phyloP scores from a whole-genome alignment of 1,140 invertebrate genomes.

The silkworm (Bombyx mori) region DNA sequence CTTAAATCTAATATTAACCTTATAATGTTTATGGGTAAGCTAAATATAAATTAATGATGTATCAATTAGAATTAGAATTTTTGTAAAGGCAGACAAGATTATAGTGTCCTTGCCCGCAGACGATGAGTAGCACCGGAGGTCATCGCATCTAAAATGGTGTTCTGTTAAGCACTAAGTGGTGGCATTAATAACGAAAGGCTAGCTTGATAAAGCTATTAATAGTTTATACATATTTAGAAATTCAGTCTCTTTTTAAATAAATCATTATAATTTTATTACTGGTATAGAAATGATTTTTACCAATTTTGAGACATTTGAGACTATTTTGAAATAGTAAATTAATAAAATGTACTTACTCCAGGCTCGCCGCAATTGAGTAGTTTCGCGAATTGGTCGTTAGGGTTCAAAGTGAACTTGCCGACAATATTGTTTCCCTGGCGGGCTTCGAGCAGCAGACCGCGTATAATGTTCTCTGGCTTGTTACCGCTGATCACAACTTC shows the following conservation, averaged over 20 bases:
- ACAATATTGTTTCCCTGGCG: conserved; percentile 56
- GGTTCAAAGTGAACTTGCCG: conserved; percentile 56
- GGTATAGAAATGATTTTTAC: no score
- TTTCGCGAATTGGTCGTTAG: conserved; percentile 49
- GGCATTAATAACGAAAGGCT: no score
- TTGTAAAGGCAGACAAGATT: no score
- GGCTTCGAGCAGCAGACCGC: conserved; percentile 71
- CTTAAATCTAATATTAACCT: no score
- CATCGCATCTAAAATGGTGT: no score
- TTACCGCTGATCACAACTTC: conserved; percentile 61
- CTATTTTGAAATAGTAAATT: neutral
- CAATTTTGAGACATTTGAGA: neutral
- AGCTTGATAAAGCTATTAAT: neutral
- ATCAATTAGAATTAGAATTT: no score
- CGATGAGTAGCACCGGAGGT: no score
- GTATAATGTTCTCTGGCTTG: conserved; percentile 53
- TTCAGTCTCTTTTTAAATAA: neutral
- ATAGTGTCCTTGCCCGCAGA: no score
- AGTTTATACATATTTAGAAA: neutral
- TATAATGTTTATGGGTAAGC: no score
- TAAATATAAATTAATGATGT: no score
- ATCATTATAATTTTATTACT: neutral
- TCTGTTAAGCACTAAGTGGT: no score
- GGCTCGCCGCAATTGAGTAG: conserved; percentile 54
- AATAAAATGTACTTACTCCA: conserved; percentile 47